Base-by-base conservation (phyloP, 2,113 vertebrate genomes). In the Sialia sialis region DNA sequence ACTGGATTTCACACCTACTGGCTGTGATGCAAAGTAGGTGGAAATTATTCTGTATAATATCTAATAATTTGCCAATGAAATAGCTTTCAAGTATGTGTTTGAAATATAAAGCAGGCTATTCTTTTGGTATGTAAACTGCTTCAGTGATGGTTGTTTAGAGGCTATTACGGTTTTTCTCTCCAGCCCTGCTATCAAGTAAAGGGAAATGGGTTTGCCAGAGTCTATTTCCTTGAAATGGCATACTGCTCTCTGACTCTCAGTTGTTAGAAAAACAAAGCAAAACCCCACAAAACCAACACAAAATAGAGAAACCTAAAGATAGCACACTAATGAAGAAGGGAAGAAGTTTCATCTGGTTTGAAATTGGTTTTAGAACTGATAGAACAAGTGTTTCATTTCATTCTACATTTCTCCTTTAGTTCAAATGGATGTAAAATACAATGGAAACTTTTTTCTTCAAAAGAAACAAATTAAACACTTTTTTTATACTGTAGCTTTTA, bases 1-100 rank as follows among this genome's bases (percentile, higher is more conserved):
- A 76, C 94, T 99, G 82, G 98, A 99, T 95, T 99, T 99, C 91
- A 98, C 98, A 4, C 98, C 98, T 39, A 98, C 68, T 44, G 98
- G 96, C 58, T 98, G 98, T 79, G 98, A 99, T 94, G 96, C 98
- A 94, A 99, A 98, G 98, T 99, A 97, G 84, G 98, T 96, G 16
- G 54, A 69, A 59, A 58, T 67, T 77, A 10, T 49, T 93, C n/a
- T 44, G 6, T 21, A 5, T 78, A 48, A 43, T 20, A 7, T 34
- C 26, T 73, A 30, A 11, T 55, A 13, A n/a, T 55, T 67, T 84
- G 23, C 39, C 8, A 2, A 9, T 70, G 10, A 84, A 52, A 60
- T 9, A 22, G 3, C 7, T 76, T 87, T 79, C 36, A 76, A 39
- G 16, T 30, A 13, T 34, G 26, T 26, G 19, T 81, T 87, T 78